Conservation (phyloP, 2,113 vertebrate genomes). For the Oryzias woworae region DNA sequence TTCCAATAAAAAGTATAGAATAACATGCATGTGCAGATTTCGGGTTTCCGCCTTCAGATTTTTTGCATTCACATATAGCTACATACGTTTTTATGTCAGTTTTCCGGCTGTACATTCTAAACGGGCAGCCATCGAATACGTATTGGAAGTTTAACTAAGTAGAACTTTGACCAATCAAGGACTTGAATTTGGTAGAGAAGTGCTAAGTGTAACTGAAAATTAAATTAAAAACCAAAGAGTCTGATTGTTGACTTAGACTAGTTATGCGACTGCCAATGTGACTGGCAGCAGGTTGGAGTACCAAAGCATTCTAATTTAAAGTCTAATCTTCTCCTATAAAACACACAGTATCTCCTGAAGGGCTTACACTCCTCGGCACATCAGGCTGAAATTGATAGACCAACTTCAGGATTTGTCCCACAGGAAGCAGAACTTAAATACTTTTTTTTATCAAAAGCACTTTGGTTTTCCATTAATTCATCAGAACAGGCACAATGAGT, state of each 20-base stretch:
- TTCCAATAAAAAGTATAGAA: no score
- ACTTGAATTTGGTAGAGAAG: no score
- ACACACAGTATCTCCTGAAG: constrained; percentile 32
- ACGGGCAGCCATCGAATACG: no score
- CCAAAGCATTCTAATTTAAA: constrained; percentile 54
- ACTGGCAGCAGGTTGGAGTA: constrained; percentile 53
- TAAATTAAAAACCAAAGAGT: no score
- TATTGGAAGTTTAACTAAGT: no score
- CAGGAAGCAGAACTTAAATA: constrained; percentile 18
- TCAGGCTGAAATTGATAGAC: constrained; percentile 18
- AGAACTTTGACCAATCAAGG: no score
- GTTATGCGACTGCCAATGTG: constrained; percentile 15
- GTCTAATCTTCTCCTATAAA: constrained; percentile 38
- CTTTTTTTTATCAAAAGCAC: constrained; percentile 27
- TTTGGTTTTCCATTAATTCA: constrained; percentile 22
- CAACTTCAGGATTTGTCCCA: constrained; percentile 27
- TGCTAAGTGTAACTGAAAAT: no score
- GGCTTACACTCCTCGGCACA: constrained; percentile 23
- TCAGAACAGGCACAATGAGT: constrained; percentile 23
- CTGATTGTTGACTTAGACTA: constrained; percentile 9
- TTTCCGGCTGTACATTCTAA: no score
- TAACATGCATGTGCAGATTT: no score
- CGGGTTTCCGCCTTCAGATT: no score
- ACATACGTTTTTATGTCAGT: no score
- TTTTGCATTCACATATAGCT: no score